A percentile compares a stretch with the other conserved stretches of the same genome.
Evolutionary conservation across 2,888 invertebrate genomes (phyloP).

Genomic region (Sipunculus nudus): DNA sequence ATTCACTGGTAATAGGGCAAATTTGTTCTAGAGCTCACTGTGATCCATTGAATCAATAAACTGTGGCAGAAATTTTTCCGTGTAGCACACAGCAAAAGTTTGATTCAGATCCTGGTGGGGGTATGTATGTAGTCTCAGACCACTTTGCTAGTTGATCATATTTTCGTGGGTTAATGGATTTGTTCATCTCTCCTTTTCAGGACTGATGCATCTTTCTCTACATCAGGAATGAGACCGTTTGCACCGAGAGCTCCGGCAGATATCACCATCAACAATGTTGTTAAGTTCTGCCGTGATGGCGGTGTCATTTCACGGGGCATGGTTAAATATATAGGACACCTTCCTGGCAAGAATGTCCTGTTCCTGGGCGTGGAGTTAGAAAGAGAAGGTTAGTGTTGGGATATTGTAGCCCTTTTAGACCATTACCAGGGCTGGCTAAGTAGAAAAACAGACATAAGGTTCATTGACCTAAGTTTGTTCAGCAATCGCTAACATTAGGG

Average conservation of each 20-base stretch:
- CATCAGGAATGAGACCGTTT: constrained; percentile 57
- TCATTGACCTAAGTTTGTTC: no score
- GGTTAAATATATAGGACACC: constrained; percentile 63
- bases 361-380: constrained; percentile 66
- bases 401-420: not conserved
- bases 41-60: no score
- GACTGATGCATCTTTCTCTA: not conserved
- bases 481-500: no score
- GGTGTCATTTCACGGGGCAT: constrained; percentile 63
- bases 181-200: no score
- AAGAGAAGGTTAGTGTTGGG: constrained; percentile 58
- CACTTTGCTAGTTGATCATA: no score
- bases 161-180: no score
- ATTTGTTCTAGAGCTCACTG: no score
- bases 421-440: not conserved
- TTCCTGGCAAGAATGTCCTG: constrained; percentile 62
- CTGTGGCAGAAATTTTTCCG: no score
- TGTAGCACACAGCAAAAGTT: no score
- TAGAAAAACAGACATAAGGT: not conserved
- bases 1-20: no score
- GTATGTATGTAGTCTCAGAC: no score
- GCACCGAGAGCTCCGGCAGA: constrained; percentile 61
- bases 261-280: constrained; percentile 58
- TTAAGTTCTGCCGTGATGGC: constrained; percentile 64
- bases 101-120: no score